Evolutionary conservation across 1,140 invertebrate species (phyloP), one percentile per base, ranked within the genome.

Genomic region (Eriocheir sinensis): DNA sequence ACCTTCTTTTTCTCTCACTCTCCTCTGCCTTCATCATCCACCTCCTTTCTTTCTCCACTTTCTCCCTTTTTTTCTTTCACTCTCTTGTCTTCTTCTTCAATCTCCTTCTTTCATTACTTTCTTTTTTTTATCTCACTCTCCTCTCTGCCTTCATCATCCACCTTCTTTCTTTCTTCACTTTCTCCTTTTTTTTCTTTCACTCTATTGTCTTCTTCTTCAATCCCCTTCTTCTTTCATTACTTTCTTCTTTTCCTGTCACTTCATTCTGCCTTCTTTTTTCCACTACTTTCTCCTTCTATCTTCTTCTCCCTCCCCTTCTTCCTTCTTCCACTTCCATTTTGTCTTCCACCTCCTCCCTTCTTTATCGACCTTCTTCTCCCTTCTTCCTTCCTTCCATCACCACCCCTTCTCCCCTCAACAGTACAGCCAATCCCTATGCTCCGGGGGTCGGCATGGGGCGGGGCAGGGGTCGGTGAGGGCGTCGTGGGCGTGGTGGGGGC

Each of bases 401-500:
- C 44, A 89, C 3, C 17, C 27, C 36, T 30, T 27, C 32, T 21
- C 12, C 40, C 27, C 8, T 86, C 86, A 94, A 38, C 94, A 94
- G 81, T 91, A 94, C 8, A 30, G 38, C 94, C 94, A 94, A 30
- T 94, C 89, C 27, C 44, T 88, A 60, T 94, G 94, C 9, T 86
- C 30, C 17, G 81, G 27, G 3, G 94, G 94, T 15, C 94, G 38
- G 38, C 94, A 94, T 17, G 48, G 32, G 40, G 91, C 80, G 72
- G 94, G 94, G 32, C 94, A 94, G 36, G 94, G 94, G 0, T 8
- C 1, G n/a, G 86, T 41, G 41, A 92, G 40, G 17, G 34, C 60
- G 38, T 94, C 94, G 1, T 44, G 44, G 44, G 72, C 41, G 38
- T 60, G 86, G 12, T 53, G 34, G 6, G 36, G 53, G 41, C 94